These are phyloP conservation scores for Probosciger aterrimus DNA, from an alignment of 2,113 vertebrate species.

Conservation along the genomic window DNA sequence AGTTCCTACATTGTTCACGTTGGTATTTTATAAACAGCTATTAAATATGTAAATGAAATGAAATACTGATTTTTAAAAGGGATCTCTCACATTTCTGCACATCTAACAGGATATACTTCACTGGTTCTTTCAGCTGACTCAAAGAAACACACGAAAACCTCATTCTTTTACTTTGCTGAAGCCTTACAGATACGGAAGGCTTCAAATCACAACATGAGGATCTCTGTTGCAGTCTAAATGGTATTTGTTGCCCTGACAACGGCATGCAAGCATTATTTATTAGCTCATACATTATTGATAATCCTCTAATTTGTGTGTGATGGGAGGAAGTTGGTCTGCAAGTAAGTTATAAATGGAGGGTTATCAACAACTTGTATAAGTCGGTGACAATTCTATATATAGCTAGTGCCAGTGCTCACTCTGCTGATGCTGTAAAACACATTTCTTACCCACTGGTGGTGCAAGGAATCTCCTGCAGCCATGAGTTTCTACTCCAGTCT, in stretches of 20 bases:
- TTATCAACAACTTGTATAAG: background rate
- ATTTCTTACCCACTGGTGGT: background rate
- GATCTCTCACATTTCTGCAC: background rate
- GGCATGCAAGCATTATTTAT: background rate
- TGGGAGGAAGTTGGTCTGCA: slow-evolving; percentile 19
- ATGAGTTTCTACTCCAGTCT: background rate
- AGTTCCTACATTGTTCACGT: background rate
- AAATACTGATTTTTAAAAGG: background rate
- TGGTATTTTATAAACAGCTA: background rate
- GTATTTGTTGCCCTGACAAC: slow-evolving; percentile 8
- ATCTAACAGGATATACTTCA: background rate
- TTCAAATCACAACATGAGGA: background rate
- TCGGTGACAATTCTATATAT: slow-evolving; percentile 10
- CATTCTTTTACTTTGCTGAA: background rate
- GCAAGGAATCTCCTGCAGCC: background rate
- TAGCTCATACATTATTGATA: slow-evolving; percentile 20
- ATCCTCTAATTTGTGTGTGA: background rate
- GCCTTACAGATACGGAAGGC: accelerated
- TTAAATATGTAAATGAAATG: background rate
- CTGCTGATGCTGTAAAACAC: background rate
- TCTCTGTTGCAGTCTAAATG: background rate
- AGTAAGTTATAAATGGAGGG: slow-evolving; percentile 20
- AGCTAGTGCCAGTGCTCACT: background rate
- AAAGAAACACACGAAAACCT: no score
- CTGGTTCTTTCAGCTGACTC: background rate